Evolutionary conservation across 2,888 invertebrate genomes (phyloP).

Genomic region (Standfussiana lucernea): DNA sequence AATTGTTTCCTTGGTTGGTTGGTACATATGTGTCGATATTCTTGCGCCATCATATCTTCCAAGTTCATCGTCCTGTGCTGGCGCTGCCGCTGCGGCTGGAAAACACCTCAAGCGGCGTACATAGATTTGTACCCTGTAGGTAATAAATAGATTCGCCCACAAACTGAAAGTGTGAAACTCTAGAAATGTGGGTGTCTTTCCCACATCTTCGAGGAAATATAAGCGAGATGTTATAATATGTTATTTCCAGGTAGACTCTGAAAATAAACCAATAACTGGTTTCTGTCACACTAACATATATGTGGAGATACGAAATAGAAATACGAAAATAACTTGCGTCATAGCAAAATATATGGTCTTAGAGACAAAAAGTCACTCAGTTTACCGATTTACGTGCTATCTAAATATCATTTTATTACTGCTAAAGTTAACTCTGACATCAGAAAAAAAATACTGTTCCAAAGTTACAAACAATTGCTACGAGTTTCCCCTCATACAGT

Average conservation of each 20-base stretch:
- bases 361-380: not conserved
- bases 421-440: conserved; percentile 6
- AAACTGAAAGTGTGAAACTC: not conserved
- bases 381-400: not conserved
- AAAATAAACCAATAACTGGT: not conserved
- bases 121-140: too few species aligned
- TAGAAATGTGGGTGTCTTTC: not conserved
- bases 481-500: conserved; percentile 23
- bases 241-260: not conserved
- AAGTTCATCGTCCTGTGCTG: not conserved
- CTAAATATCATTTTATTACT: not conserved
- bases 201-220: not conserved
- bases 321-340: not conserved
- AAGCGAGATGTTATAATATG: not conserved
- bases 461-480: conserved; percentile 20
- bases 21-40: not conserved
- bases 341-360: too few species aligned
- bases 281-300: not conserved
- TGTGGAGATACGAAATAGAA: not conserved
- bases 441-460: conserved; percentile 19
- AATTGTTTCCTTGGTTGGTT: not conserved
- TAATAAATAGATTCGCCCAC: not conserved
- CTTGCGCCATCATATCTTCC: too few species aligned
- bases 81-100: not conserved
- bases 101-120: too few species aligned